phyloP scores from a whole-genome alignment of 2,888 invertebrate species.

The Loripinus fragilis region DNA sequence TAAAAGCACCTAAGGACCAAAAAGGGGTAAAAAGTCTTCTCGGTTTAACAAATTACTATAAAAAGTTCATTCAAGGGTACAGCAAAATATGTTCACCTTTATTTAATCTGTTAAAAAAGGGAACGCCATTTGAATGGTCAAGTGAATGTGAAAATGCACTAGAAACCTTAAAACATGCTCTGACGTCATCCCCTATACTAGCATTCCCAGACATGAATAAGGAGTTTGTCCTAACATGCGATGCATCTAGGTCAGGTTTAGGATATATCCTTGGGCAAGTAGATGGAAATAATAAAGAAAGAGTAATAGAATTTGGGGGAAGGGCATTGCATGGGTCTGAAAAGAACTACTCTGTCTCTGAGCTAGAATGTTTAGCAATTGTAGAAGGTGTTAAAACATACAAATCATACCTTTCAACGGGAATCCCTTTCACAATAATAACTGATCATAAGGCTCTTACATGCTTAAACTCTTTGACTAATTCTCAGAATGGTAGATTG shows the following conservation, averaged over 20 bases:
- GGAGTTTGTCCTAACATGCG: slow-evolving; percentile 50
- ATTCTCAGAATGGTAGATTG: too few relatives aligned
- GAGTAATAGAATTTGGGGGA: too few relatives aligned
- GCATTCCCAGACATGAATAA: slow-evolving; percentile 54
- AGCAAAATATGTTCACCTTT: slow-evolving; percentile 47
- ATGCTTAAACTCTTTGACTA: too few relatives aligned
- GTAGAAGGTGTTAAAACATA: too few relatives aligned
- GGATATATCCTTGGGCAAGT: slow-evolving; percentile 56
- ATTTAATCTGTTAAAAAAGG: slow-evolving; percentile 29
- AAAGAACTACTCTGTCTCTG: slow-evolving; percentile 53
- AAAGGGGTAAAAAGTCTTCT: too few relatives aligned
- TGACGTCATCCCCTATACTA: slow-evolving; percentile 52
- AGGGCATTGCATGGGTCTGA: too few relatives aligned
- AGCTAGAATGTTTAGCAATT: too few relatives aligned
- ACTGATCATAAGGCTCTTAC: too few relatives aligned
- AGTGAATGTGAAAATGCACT: slow-evolving; percentile 53
- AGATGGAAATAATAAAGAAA: slow-evolving; percentile 46
- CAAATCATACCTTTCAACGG: too few relatives aligned
- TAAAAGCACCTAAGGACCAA: too few relatives aligned
- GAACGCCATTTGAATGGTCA: slow-evolving; percentile 28
- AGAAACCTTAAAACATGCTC: slow-evolving; percentile 41
- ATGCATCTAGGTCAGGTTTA: slow-evolving; percentile 52
- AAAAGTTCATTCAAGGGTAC: slow-evolving; percentile 41
- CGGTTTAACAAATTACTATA: too few relatives aligned
- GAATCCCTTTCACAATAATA: too few relatives aligned